phyloP scores from a whole-genome alignment of 2,797 vertebrate genomes.

The Helarctos malayanus region DNA sequence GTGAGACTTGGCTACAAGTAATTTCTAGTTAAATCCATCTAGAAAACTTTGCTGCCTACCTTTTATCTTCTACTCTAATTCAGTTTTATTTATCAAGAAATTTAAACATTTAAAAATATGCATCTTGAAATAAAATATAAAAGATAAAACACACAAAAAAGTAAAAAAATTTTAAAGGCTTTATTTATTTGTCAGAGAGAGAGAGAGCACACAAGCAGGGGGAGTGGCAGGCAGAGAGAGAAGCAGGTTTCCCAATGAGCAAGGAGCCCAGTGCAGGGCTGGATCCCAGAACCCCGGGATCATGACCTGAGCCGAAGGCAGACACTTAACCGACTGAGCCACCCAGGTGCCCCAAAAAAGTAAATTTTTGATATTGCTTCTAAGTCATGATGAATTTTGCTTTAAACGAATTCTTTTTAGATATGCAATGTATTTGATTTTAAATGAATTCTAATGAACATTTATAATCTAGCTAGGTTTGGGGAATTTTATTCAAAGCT shows the following conservation, averaged over 20 bases:
- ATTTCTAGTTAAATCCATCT: neutral
- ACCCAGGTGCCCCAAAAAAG: neutral
- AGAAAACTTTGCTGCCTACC: neutral
- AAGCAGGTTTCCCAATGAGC: too few relatives aligned
- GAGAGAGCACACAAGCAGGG: too few relatives aligned
- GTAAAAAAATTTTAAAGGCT: neutral
- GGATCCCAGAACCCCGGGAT: too few relatives aligned
- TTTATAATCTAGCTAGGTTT: neutral
- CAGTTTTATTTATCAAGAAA: neutral
- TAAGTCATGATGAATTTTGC: neutral
- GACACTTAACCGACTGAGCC: too few relatives aligned
- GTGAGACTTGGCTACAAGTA: neutral
- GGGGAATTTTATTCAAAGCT: neutral
- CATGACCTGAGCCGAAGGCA: too few relatives aligned
- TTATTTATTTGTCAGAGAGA: too few relatives aligned
- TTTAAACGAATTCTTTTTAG: constrained; percentile 11
- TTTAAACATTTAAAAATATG: neutral
- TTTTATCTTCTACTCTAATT: neutral
- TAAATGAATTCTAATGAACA: neutral
- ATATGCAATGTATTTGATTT: neutral
- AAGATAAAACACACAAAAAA: neutral
- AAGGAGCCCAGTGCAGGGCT: too few relatives aligned
- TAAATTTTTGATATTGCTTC: neutral
- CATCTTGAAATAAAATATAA: neutral
- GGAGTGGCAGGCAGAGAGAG: too few relatives aligned